These are phyloP conservation scores for Leptinotarsa rubiginosa DNA, from an alignment of 2,888 invertebrate species.

Conservation along the genomic window DNA sequence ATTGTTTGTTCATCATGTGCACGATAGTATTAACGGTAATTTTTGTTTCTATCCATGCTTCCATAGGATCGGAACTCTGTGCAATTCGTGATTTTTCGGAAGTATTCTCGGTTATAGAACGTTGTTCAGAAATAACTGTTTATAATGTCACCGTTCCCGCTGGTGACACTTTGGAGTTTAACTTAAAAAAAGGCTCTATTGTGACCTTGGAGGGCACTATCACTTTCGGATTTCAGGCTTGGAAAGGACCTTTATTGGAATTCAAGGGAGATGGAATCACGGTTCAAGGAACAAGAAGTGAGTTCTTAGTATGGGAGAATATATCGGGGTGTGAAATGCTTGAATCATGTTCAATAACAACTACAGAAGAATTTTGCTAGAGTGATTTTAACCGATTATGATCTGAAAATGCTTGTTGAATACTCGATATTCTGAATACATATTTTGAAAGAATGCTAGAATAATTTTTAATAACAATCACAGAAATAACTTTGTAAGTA, in stretches of 20 bases:
- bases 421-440: too few relatives aligned
- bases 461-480: too few relatives aligned
- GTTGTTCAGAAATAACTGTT: background rate
- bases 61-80: background rate
- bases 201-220: constrained; percentile 29
- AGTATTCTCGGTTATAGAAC: background rate
- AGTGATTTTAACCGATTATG: too few relatives aligned
- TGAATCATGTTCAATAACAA: too few relatives aligned
- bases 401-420: too few relatives aligned
- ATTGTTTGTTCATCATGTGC: background rate
- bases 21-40: background rate
- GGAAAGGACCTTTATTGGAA: constrained; percentile 31
- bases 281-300: constrained; percentile 30
- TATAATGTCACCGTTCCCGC: constrained; percentile 21
- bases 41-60: background rate
- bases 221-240: constrained; percentile 26
- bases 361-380: too few relatives aligned
- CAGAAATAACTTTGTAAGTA: too few relatives aligned
- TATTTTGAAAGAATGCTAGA: too few relatives aligned
- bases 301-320: background rate
- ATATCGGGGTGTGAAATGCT: too few relatives aligned
- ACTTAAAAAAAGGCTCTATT: constrained; percentile 19
- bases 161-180: constrained; percentile 27
- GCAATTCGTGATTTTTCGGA: background rate
- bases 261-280: constrained; percentile 27